Base-by-base conservation (phyloP, 1,140 invertebrate genomes). In the Pseudomyrmex flavicornis region DNA sequence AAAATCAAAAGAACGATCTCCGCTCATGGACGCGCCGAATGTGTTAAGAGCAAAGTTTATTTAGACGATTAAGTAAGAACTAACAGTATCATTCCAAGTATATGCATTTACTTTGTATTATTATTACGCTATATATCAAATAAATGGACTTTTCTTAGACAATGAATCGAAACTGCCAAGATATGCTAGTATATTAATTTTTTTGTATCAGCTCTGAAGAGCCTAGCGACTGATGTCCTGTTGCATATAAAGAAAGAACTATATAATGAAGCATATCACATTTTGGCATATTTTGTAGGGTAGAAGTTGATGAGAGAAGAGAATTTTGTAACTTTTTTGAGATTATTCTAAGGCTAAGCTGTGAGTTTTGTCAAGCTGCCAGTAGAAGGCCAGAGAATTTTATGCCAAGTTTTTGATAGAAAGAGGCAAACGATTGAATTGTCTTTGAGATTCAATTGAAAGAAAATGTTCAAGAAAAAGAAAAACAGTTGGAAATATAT, bases 61-160 rank as follows among this genome's bases (percentile, higher is more conserved):
- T 58, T 88, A 85, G 83, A 9, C 54, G 13, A 62, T 77, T 83
- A 83, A 83, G 85, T 50, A 22, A 80, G 35, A 56, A 85, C 75
- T 62, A 88, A 88, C 87, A 75, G 73, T 88, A 88, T 90, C 91
- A 92, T 92, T 92, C 91, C 91, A 91, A 90, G 85, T 90, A 88
- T 86, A 90, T 90, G 90, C 90, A 91, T 92, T 92, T 91, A 92
- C 75, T 88, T 89, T 85, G 76, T 87, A 87, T 88, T 79, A 87
- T 88, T 79, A 66, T 54, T 84, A 84, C n/a, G 63, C 76, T 89
- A 88, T 35, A 35, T 72, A 82, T 69, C 58, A 70, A 75, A 82
- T 59, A 84, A 88, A 58, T 72, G 87, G 54, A 85, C 65, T 87
- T 90, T 84, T 90, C 61, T 63, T 87, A 77, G 83, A 84, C 72